Base-by-base conservation (phyloP, 2,888 invertebrate species). In the Ecliptopera silaceata region DNA sequence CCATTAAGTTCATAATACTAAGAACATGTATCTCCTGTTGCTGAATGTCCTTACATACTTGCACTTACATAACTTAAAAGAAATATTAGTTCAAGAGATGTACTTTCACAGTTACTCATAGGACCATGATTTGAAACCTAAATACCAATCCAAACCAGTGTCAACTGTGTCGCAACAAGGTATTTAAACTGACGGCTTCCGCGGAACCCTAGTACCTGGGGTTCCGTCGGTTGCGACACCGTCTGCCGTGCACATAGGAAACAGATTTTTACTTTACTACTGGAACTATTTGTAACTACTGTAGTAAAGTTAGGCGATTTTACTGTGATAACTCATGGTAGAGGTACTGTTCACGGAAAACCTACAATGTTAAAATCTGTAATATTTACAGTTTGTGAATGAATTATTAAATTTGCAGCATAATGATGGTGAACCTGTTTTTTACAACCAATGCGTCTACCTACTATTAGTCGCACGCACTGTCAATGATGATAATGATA, bases 131-230 rank as follows among this genome's bases (percentile, higher is more conserved):
- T 56, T 48, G 45, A 51, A 61, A 58, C 55, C 57, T 63, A 59
- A 65, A 54, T 50, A 36, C 50, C 46, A 51, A 49, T 39, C 22
- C 18, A 36, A 52, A 49, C 61, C 63, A 68, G 63, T 65, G 67
- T 65, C 64, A 66, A 61, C 38, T 44, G 57, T 64, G 46, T 63
- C 42, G 67, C 66, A 68, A 70, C 48, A 13, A 47, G 55, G 65
- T 61, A 57, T 61, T 59, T 57, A 65, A 66, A 69, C 62, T 60
- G 59, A 61, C 61, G 47, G 50, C 60, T 69, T 68, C 71, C 68
- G 65, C 44, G 59, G 66, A 65, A 63, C 61, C 63, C 59, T 51
- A 43, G 41, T 55, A 54, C 54, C 10, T 54, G 57, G 49, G 62
- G 63, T 60, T 57, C 41, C 22, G 49, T 64, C 58, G 41, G 36